These are phyloP conservation scores for Oscheius sp. DNA, from an alignment of 2,888 invertebrate species.

Conservation along the genomic window DNA sequence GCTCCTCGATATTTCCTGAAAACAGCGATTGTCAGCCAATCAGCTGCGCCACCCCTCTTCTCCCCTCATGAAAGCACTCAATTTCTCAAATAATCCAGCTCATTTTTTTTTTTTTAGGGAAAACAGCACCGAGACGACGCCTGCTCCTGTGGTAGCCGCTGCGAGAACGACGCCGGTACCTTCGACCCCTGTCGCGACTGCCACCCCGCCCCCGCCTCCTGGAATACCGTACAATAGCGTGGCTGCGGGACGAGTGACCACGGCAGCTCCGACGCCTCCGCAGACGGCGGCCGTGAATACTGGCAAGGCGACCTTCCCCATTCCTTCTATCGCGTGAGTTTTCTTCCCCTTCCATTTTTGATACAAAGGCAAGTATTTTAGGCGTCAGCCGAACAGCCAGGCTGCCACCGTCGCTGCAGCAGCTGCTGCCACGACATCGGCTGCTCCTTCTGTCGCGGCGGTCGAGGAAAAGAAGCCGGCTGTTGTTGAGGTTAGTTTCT, in stretches of 20 bases:
- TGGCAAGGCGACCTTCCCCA: slow-evolving; percentile 37
- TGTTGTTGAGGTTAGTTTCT: slow-evolving; percentile 28
- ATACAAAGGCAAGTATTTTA: slow-evolving; percentile 10
- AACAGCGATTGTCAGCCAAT: not conserved
- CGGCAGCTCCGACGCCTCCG: slow-evolving; percentile 35
- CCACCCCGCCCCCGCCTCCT: slow-evolving; percentile 58
- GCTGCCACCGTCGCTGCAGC: slow-evolving; percentile 20
- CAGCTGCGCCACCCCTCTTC: not conserved
- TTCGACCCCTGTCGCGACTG: slow-evolving; percentile 68
- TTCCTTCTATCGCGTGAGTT: slow-evolving; percentile 38
- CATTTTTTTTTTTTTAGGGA: slow-evolving; percentile 23
- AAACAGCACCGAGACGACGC: slow-evolving; percentile 19
- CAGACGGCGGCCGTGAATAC: slow-evolving; percentile 16
- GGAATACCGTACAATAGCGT: slow-evolving; percentile 71
- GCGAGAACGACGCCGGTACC: slow-evolving; percentile 7
- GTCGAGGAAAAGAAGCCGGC: slow-evolving; percentile 29
- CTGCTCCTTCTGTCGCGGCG: not conserved
- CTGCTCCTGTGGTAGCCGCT: not conserved
- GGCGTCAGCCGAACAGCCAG: slow-evolving; percentile 35
- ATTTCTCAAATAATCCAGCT: not conserved
- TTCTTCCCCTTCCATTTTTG: not conserved
- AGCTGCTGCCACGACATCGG: slow-evolving; percentile 11
- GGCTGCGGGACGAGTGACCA: slow-evolving; percentile 58
- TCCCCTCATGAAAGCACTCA: not conserved
- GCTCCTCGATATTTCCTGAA: not conserved